These are phyloP conservation scores for Temnothorax rugatulus DNA, from an alignment of 2,888 invertebrate genomes.

Conservation along the genomic window DNA sequence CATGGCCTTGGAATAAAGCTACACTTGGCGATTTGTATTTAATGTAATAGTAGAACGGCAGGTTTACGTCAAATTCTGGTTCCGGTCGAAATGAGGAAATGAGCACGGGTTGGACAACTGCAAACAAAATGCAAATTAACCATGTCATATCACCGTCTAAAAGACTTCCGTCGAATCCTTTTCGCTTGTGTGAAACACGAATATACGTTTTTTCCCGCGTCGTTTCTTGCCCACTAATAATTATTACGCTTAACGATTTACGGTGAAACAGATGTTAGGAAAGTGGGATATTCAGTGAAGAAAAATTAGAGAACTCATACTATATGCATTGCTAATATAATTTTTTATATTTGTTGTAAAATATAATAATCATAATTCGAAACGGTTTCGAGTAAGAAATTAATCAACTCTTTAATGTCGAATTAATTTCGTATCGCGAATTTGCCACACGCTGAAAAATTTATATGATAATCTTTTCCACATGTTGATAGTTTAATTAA, in stretches of 20 bases:
- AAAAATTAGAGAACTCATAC: not conserved
- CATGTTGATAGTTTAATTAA: not conserved
- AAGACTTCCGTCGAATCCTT: not conserved
- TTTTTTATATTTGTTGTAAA: not conserved
- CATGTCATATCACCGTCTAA: not conserved
- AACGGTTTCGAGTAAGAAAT: not conserved
- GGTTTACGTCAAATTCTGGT: constrained; percentile 41
- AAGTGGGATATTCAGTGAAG: not conserved
- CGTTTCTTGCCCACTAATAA: not conserved
- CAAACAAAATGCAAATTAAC: constrained; percentile 28
- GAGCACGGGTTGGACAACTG: not conserved
- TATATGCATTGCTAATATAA: not conserved
- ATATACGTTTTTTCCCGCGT: not conserved
- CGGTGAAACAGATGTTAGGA: not conserved
- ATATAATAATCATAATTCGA: not conserved
- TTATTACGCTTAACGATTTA: not conserved
- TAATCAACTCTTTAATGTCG: not conserved
- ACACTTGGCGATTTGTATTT: constrained; percentile 3
- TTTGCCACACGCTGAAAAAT: not conserved
- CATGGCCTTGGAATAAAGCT: constrained; percentile 48
- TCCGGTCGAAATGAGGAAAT: not conserved
- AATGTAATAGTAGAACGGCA: constrained; percentile 56
- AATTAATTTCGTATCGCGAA: not conserved
- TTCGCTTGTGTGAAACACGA: not conserved
- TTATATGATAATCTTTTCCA: not conserved